These are phyloP conservation scores for Cyclina sinensis DNA, from an alignment of 1,140 invertebrate genomes.

Conservation along the genomic window DNA sequence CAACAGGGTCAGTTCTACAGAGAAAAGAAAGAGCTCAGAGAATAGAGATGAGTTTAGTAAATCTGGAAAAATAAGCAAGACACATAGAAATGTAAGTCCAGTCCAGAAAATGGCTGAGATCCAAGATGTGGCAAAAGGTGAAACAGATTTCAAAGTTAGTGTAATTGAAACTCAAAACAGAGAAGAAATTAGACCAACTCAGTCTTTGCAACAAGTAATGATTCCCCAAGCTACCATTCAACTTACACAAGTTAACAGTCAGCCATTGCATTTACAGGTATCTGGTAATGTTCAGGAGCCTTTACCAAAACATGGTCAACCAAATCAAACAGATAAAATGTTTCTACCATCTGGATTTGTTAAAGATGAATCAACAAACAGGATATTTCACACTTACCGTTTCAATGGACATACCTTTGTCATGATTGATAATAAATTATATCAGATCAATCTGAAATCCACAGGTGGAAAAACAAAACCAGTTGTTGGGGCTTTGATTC, in stretches of 20 bases:
- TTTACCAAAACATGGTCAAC: not conserved
- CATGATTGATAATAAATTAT: slow-evolving; percentile 30
- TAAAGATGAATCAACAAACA: not conserved
- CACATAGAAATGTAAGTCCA: not conserved
- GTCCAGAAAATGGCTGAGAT: not conserved
- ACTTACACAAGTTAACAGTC: not conserved
- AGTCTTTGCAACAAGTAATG: not conserved
- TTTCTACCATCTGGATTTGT: slow-evolving; percentile 12
- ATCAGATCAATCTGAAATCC: not conserved
- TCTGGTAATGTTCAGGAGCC: not conserved
- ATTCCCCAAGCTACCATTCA: not conserved
- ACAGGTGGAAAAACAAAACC: not conserved
- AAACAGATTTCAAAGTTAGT: too few species aligned
- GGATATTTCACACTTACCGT: not conserved
- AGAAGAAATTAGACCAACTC: not conserved
- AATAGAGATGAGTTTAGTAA: not conserved
- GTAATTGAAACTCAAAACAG: too few species aligned
- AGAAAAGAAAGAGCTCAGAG: not conserved
- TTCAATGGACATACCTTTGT: slow-evolving; percentile 13
- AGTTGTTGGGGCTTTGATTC: not conserved
- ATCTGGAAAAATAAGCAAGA: not conserved
- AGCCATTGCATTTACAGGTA: not conserved
- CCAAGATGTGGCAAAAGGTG: too few species aligned
- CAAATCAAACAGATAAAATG: not conserved
- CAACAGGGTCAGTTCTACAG: not conserved